phyloP scores from a whole-genome alignment of 2,888 invertebrate genomes.

The Aphrophora alni region DNA sequence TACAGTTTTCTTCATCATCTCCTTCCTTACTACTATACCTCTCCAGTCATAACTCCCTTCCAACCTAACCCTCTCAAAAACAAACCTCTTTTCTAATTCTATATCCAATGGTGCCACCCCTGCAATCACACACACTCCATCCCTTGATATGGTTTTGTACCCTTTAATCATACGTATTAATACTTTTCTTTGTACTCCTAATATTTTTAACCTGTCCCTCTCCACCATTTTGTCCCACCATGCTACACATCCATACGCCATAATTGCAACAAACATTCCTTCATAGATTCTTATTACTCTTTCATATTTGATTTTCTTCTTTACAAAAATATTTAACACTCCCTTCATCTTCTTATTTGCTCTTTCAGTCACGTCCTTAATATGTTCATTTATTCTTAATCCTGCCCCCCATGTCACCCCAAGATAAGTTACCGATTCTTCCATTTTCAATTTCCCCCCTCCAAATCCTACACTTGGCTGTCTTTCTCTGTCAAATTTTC shows the following conservation, averaged over 20 bases:
- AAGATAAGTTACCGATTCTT: no score
- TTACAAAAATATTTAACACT: not conserved
- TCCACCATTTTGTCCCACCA: not conserved
- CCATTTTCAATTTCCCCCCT: no score
- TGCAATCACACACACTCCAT: not conserved
- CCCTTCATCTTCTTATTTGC: not conserved
- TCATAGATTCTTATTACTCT: not conserved
- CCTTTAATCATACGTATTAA: not conserved
- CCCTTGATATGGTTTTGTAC: not conserved
- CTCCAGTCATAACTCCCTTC: not conserved
- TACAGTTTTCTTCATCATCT: not conserved
- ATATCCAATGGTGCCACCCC: not conserved
- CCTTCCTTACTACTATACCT: not conserved
- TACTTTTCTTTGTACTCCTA: not conserved
- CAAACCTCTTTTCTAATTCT: not conserved
- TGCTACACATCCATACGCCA: not conserved
- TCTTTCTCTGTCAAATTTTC: no score
- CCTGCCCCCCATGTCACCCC: no score
- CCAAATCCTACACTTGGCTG: no score
- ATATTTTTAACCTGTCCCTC: not conserved
- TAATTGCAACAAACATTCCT: not conserved
- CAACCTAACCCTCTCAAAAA: not conserved
- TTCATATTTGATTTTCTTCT: not conserved
- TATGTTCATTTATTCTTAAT: no score
- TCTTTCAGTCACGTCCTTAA: not conserved